A percentile compares a stretch with the other conserved stretches of the same genome.
These are phyloP conservation scores for Oenanthe melanoleuca DNA, from an alignment of 2,113 vertebrate genomes.

Conservation along the genomic window DNA sequence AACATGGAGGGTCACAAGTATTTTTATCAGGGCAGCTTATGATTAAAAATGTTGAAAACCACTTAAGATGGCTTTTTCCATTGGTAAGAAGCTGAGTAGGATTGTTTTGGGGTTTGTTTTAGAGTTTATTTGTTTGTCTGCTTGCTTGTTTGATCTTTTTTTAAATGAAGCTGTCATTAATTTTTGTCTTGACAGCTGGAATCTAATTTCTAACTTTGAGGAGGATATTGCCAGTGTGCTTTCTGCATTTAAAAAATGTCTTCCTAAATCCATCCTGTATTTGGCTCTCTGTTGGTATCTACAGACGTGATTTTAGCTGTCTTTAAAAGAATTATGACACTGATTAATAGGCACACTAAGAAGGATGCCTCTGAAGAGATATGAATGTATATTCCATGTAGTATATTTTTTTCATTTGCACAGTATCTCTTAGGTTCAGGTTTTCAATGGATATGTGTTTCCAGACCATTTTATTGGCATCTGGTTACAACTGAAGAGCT, in stretches of 20 bases:
- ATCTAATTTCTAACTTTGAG: not conserved
- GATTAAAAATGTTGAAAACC: not conserved
- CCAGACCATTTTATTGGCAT: not conserved
- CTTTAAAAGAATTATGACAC: not conserved
- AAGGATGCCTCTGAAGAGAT: not conserved
- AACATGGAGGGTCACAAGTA: not conserved
- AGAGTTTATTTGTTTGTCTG: not conserved
- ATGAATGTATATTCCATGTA: not conserved
- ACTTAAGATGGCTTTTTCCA: not conserved
- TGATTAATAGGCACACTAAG: not conserved
- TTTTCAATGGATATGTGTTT: not conserved
- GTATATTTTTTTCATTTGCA: not conserved
- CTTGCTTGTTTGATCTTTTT: not conserved
- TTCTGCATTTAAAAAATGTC: not conserved
- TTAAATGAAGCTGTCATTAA: not conserved
- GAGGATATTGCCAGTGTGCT: not conserved
- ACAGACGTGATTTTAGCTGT: not conserved
- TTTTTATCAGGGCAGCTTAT: not conserved
- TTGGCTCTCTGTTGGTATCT: not conserved
- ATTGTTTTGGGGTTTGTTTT: not conserved
- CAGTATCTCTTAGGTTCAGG: rapidly evolving
- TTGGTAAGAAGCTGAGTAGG: not conserved
- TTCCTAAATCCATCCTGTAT: not conserved
- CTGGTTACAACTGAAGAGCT: not conserved
- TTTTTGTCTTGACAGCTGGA: not conserved